Conservation (phyloP, 2,797 vertebrate genomes). For the Chiloscyllium punctatum region DNA sequence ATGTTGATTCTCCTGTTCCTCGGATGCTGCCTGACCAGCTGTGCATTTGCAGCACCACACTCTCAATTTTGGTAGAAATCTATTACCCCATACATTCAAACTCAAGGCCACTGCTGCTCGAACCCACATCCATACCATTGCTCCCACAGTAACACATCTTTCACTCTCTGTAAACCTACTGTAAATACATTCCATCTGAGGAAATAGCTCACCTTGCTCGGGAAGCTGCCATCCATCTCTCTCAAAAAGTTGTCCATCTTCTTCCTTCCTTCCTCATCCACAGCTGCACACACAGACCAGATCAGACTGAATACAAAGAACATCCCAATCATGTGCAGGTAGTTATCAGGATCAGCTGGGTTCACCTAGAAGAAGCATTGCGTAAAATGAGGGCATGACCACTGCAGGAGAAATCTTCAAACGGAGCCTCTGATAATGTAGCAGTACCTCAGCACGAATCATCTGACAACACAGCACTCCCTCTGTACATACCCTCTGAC, state of each 20-base stretch:
- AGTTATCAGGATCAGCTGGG: constrained; percentile 55
- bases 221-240: constrained; percentile 66
- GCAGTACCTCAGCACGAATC: too few species aligned
- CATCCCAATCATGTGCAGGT: constrained; percentile 57
- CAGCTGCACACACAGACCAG: constrained; percentile 72
- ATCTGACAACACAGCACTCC: too few species aligned
- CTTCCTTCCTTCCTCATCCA: constrained; percentile 69
- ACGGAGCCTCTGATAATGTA: too few species aligned
- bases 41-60: too few species aligned
- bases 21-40: too few species aligned
- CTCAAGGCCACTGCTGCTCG: too few species aligned
- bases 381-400: neutral
- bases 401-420: neutral
- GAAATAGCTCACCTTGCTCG: constrained; percentile 60
- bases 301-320: constrained; percentile 71
- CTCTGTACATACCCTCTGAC: too few species aligned
- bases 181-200: neutral
- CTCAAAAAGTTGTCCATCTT: constrained; percentile 66
- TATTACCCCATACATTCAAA: neutral
- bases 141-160: too few species aligned
- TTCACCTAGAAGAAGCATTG: constrained; percentile 54
- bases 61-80: neutral
- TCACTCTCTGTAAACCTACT: neutral
- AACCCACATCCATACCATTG: neutral
- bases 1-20: too few species aligned